Evolutionary conservation across 2,113 vertebrate genomes (phyloP), one percentile per base, ranked within the genome.

Genomic region (Azemiops feae): DNA sequence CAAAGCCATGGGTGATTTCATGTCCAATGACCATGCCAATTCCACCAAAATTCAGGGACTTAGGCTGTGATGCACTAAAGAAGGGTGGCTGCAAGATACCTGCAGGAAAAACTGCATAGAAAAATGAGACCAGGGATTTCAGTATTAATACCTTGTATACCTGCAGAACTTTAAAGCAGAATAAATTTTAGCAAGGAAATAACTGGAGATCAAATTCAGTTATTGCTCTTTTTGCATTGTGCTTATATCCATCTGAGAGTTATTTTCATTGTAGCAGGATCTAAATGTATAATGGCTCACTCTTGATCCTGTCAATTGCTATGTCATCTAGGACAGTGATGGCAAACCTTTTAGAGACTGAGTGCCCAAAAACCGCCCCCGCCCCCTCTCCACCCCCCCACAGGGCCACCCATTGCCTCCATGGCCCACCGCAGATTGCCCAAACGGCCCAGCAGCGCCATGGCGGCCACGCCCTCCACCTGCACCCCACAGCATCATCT

Each of bases 21-120:
- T 99, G 99, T 91, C 99, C 99, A 30, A 99, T 99, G 92, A 99
- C 99, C 98, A 99, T 99, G 81, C 99, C 99, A 0, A 99, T 99
- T 91, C 98, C 99, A 0, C 99, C 99, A 0, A 98, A 99, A 93
- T 99, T 99, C 95, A 99, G 95, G 9, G 99, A 99, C 45, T 97
- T 98, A 90, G 99, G 93, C 97, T 99, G 99, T 16, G 97, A 98
- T 94, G 98, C 98, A 39, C 98, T 98, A 95, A 99, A 99, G 97
- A 99, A 99, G 0, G 99, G 99, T 0, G 99, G 99, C 94, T 99
- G 99, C 91, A 99, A 96, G 92, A 99, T 99, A 27, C 99, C 99
- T 10, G 99, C 99, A 11, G 99, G 99, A 95, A 99, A 99, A 69
- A 99, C 99, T 99, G 91, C 0, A 92, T 95, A 30, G 90, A 92